Conservation (phyloP, 2,113 vertebrate genomes). For the Junco hyemalis region DNA sequence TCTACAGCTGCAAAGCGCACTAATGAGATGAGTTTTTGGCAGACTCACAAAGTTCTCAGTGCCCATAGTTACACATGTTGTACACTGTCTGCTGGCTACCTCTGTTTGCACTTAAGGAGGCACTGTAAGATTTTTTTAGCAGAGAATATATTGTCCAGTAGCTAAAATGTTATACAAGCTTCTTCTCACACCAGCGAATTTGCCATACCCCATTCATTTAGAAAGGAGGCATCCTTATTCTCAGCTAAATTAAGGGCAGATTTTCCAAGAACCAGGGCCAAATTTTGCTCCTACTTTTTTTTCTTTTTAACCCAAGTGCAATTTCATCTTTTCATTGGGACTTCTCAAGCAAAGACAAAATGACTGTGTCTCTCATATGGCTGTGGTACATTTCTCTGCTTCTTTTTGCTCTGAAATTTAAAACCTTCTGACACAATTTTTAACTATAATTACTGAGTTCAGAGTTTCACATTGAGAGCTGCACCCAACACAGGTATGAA, state of each 20-base stretch:
- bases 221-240: not conserved
- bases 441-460: not conserved
- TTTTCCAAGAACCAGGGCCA: constrained; percentile 32
- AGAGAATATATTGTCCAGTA: constrained; percentile 1
- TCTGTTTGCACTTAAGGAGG: constrained; percentile 26
- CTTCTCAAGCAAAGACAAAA: constrained; percentile 2
- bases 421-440: not conserved
- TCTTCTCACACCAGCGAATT: not conserved
- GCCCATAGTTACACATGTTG: constrained; percentile 28
- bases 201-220: constrained; percentile 25
- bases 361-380: not conserved
- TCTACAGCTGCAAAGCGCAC: constrained; percentile 3
- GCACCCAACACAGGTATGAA: not conserved
- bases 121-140: constrained; percentile 14
- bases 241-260: not conserved
- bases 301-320: not conserved
- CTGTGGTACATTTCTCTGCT: not conserved
- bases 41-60: not conserved
- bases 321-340: not conserved
- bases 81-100: not conserved
- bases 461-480: not conserved
- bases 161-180: not conserved
- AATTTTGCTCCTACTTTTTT: not conserved
- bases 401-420: not conserved
- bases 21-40: constrained; percentile 40